Evolutionary conservation across 2,797 vertebrate genomes (phyloP).

Genomic region (Silurus lanzhouensis): DNA sequence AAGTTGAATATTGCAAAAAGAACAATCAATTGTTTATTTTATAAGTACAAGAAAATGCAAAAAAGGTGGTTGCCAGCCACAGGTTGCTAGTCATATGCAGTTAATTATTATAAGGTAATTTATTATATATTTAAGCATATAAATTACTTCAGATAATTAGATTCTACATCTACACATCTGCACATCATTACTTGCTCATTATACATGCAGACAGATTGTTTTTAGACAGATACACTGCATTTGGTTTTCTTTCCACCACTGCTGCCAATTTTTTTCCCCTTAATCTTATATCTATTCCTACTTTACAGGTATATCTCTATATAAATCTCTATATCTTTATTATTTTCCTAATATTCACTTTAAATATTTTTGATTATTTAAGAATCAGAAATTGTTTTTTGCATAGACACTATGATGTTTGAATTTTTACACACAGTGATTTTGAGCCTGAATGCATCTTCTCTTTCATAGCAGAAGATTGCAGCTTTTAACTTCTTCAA

Average conservation of each 20-base stretch:
- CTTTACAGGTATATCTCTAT: background rate
- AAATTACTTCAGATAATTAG: background rate
- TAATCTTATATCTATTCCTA: background rate
- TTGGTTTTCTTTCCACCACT: background rate
- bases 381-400: background rate
- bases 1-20: background rate
- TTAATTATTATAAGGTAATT: background rate
- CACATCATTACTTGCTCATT: background rate
- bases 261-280: background rate
- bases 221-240: background rate
- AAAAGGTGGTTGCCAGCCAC: background rate
- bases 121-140: background rate
- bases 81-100: background rate
- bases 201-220: background rate
- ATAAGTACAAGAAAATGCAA: background rate
- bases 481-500: conserved; percentile 31
- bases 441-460: background rate
- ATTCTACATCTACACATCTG: background rate
- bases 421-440: background rate
- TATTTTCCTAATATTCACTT: background rate
- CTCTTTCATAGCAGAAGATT: conserved; percentile 21
- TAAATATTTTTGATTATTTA: background rate
- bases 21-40: background rate
- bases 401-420: background rate
- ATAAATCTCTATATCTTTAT: background rate